Conservation (phyloP, 1,140 invertebrate species). For the Rhopalosiphum padi region DNA sequence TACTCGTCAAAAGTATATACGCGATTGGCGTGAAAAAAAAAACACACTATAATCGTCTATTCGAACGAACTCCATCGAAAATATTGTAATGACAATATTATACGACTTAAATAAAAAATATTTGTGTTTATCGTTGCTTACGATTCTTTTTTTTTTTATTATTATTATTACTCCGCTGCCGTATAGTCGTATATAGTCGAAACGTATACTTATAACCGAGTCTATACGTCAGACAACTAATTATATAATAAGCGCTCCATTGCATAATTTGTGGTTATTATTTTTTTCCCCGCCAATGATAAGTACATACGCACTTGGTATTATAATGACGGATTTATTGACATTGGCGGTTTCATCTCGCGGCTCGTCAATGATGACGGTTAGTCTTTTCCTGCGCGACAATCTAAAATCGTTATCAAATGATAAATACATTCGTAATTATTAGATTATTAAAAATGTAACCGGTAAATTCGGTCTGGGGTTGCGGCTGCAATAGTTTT, state of each 20-base stretch:
- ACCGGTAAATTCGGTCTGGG: background rate
- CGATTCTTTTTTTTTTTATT: background rate
- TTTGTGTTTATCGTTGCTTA: background rate
- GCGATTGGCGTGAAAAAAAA: background rate
- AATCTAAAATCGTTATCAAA: background rate
- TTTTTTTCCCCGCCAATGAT: background rate
- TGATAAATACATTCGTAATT: background rate
- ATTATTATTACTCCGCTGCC: background rate
- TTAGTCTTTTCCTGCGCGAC: background rate
- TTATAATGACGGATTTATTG: background rate
- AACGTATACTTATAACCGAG: background rate
- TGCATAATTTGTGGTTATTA: background rate
- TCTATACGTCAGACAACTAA: background rate
- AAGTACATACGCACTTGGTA: no score
- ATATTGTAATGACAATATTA: background rate
- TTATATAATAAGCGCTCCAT: background rate
- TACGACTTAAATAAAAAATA: conserved; percentile 5
- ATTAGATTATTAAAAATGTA: background rate
- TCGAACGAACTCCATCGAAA: background rate
- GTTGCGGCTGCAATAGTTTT: background rate
- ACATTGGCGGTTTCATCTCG: background rate
- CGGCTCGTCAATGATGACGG: background rate
- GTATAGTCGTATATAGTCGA: background rate
- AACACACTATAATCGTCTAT: background rate
- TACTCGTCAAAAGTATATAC: background rate